Evolutionary conservation across 1,140 invertebrate species (phyloP), one percentile per base, ranked within the genome.

Genomic region (Heliothis virescens): DNA sequence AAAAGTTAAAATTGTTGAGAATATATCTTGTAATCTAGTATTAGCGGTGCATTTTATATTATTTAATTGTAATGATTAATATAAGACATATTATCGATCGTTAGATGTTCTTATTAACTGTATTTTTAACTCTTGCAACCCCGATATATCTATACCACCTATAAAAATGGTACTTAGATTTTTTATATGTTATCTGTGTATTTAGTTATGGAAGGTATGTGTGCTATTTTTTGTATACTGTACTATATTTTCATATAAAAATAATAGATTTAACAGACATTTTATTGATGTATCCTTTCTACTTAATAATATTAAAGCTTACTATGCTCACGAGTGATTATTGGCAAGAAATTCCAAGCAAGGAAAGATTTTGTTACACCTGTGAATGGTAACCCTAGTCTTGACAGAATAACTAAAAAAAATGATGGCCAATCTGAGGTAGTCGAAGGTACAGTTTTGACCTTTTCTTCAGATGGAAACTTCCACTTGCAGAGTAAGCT

Each of bases 1-100:
- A 79, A 79, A 73, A 72, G 76, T 18, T 83, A 62, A 82, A 72
- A 83, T 89, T 87, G 85, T 90, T 88, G 77, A 87, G 82, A 85
- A 79, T 87, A 83, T 88, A 86, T 85, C 84, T 75, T 86, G 83
- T 85, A 89, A 85, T 65, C 80, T 91, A 91, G 89, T 89, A 89
- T 90, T 91, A 93, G 89, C 53, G 83, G 86, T 90, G 91, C 91
- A 91, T 93, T 92, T 92, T 90, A 88, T 89, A 91, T 87, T 84
- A 86, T 83, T 83, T 91, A 86, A 86, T 73, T 65, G 67, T 85
- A 85, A 75, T 76, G 79, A 72, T 79, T 78, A 80, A 72, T 41
- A 16, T 81, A 81, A 87, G 53, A 60, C 77, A 67, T 80, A 81
- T 76, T 82, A 76, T 83, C 75, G 50, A 76, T 75, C 79, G 85